A percentile compares a stretch with the other conserved stretches of the same genome.
Conservation (phyloP, 2,797 vertebrate species). For the Serranus cabrilla region DNA sequence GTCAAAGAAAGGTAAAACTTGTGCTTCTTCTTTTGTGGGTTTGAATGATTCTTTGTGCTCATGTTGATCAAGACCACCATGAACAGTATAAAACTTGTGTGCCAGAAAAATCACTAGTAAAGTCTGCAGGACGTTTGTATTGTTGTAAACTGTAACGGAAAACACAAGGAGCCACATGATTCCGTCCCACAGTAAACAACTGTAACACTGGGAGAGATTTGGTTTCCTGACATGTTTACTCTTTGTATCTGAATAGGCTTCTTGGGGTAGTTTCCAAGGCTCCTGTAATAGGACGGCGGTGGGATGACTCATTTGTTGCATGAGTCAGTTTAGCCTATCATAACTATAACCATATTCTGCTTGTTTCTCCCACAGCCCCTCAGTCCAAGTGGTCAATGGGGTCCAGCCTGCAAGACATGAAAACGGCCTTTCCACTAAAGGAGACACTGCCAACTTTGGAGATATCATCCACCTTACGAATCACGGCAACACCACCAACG, state of each 20-base stretch:
- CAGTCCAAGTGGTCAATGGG: conserved; percentile 88
- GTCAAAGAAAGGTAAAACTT: conserved; percentile 78
- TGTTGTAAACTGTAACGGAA: conserved; percentile 55
- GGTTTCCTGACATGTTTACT: conserved; percentile 48
- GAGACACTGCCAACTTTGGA: conserved; percentile 77
- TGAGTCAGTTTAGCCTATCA: conserved; percentile 50
- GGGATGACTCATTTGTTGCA: conserved; percentile 50
- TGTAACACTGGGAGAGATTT: conserved; percentile 25
- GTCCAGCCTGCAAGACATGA: conserved; percentile 90
- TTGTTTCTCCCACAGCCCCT: conserved; percentile 63
- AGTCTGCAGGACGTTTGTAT: conserved; percentile 39
- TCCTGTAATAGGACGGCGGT: conserved; percentile 18
- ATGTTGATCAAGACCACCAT: conserved; percentile 46
- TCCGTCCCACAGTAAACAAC: conserved; percentile 36
- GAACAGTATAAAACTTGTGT: conserved; percentile 29
- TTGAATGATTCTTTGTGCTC: neutral
- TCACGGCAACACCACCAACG: conserved; percentile 83
- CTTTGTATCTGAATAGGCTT: conserved; percentile 34
- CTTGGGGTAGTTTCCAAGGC: conserved; percentile 24
- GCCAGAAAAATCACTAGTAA: conserved; percentile 44
- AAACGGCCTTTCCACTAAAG: conserved; percentile 90
- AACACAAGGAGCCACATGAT: conserved; percentile 35
- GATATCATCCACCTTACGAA: conserved; percentile 87
- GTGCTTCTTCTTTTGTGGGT: neutral
- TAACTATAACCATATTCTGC: conserved; percentile 44